Evolutionary conservation across 1,140 invertebrate species (phyloP).

Genomic region (Nasonia vitripennis): DNA sequence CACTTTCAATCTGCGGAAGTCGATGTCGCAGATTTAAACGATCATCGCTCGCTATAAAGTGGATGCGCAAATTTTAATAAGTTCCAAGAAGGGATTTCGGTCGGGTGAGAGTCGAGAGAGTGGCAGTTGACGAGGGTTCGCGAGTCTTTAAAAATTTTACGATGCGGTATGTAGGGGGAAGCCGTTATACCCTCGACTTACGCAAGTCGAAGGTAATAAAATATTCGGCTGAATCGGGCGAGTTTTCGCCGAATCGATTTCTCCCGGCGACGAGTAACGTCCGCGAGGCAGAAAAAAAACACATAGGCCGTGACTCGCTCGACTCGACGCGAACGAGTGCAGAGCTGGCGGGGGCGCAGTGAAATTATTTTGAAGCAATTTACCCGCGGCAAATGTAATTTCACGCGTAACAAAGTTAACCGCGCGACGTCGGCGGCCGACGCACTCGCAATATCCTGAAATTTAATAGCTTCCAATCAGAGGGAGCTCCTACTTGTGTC

Average conservation of each 20-base stretch:
- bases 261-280: background rate
- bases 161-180: background rate
- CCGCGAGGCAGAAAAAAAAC: no score
- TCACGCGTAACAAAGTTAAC: no score
- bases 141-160: constrained; percentile 8
- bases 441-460: no score
- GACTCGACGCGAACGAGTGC: no score
- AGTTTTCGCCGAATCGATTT: background rate
- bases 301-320: no score
- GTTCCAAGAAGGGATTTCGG: background rate
- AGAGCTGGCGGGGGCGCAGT: no score
- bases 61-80: background rate
- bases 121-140: background rate
- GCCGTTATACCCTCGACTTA: background rate
- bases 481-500: no score
- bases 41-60: background rate
- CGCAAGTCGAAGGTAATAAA: background rate
- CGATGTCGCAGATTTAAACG: background rate
- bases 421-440: no score
- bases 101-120: background rate
- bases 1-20: background rate
- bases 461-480: no score
- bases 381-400: no score
- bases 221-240: background rate
- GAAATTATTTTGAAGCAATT: no score